A percentile compares a stretch with the other conserved stretches of the same genome.
Evolutionary conservation across 2,888 invertebrate species (phyloP).

Genomic region (Kryphioiulus occultus): DNA sequence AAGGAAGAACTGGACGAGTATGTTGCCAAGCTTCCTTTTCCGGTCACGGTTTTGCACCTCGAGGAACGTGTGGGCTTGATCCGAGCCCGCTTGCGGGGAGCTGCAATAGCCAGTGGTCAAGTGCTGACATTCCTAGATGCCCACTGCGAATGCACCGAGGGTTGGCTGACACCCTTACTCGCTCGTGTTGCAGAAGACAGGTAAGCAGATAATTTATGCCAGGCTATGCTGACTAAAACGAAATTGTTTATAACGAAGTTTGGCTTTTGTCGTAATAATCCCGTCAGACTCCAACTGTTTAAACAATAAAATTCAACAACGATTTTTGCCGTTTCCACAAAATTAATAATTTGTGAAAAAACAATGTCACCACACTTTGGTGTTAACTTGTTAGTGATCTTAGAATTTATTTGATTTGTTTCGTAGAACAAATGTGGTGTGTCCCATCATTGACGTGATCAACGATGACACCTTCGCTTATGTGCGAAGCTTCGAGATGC

Average conservation of each 20-base stretch:
- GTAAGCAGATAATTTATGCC: background rate
- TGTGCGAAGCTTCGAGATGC: conserved; percentile 90
- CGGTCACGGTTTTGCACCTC: conserved; percentile 73
- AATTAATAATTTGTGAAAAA: too few relatives aligned
- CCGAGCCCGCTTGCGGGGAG: conserved; percentile 81
- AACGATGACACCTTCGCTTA: conserved; percentile 96
- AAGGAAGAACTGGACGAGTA: conserved; percentile 71
- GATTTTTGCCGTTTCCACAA: too few relatives aligned
- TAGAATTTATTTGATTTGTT: too few relatives aligned
- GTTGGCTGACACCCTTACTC: conserved; percentile 80
- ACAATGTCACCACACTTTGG: too few relatives aligned
- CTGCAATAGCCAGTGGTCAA: conserved; percentile 73
- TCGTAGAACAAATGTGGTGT: conserved; percentile 70
- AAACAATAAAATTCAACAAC: too few relatives aligned
- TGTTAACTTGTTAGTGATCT: too few relatives aligned
- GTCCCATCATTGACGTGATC: conserved; percentile 91
- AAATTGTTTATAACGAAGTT: too few relatives aligned
- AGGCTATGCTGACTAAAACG: too few relatives aligned
- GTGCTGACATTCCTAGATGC: conserved; percentile 91
- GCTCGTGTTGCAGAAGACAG: conserved; percentile 70
- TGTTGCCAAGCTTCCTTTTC: conserved; percentile 70
- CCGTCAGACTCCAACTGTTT: too few relatives aligned
- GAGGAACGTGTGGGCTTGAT: conserved; percentile 77
- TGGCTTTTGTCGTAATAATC: too few relatives aligned
- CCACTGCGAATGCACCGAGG: conserved; percentile 88